These are phyloP conservation scores for Myripristis murdjan DNA, from an alignment of 2,797 vertebrate species.

Conservation along the genomic window DNA sequence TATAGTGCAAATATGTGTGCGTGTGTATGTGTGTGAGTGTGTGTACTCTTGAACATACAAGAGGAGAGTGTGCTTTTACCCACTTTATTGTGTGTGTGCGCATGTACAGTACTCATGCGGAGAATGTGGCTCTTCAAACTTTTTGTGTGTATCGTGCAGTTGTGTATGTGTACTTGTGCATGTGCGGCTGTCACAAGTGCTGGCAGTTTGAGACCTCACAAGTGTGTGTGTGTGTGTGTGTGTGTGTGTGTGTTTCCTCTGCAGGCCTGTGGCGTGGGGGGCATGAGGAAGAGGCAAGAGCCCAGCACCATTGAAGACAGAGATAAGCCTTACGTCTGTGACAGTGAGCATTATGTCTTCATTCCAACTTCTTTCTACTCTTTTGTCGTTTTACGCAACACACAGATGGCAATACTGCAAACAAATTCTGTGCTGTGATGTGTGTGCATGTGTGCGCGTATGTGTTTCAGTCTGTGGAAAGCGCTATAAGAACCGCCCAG, in stretches of 20 bases:
- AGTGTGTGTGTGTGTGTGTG: conserved; percentile 29
- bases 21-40: conserved; percentile 25
- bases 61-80: conserved; percentile 38
- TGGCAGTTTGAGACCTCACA: conserved; percentile 13
- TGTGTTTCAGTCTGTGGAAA: conserved; percentile 87
- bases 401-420: not conserved
- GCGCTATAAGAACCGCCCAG: conserved; percentile 95
- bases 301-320: conserved; percentile 91
- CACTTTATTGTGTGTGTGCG: conserved; percentile 26
- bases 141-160: conserved; percentile 30
- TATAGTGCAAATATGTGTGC: conserved; percentile 51
- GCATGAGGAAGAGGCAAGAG: conserved; percentile 94
- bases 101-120: conserved; percentile 18
- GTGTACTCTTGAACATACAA: conserved; percentile 30
- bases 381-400: not conserved
- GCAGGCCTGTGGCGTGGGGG: conserved; percentile 93
- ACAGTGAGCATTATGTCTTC: conserved; percentile 88
- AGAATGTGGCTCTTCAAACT: conserved; percentile 46
- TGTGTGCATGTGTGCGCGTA: conserved; percentile 25
- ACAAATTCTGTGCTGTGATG: not conserved
- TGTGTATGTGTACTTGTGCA: conserved; percentile 10
- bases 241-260: conserved; percentile 38
- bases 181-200: too few relatives aligned
- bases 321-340: conserved; percentile 97
- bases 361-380: not conserved